Evolutionary conservation across 2,888 invertebrate genomes (phyloP).

Genomic region (Drosophila gaucha): DNA sequence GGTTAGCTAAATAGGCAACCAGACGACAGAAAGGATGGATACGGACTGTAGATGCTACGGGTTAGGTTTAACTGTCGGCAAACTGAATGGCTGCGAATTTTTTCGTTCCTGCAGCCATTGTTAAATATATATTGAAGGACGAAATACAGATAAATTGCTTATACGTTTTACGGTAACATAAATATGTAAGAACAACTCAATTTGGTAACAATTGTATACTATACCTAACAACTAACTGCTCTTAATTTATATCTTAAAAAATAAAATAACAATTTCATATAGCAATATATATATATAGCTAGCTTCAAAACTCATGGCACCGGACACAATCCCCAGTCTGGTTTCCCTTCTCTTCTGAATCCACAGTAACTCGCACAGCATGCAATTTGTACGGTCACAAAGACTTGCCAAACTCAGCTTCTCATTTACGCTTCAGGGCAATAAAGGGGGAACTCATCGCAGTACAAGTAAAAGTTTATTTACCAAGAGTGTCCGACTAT

Average conservation of each 20-base stretch:
- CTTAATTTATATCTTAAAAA: no score
- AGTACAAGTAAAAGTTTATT: neutral
- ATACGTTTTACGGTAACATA: no score
- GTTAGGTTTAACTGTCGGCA: neutral
- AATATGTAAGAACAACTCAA: no score
- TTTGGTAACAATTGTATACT: no score
- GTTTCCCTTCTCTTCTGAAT: constrained; percentile 42
- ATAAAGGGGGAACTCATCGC: constrained; percentile 2
- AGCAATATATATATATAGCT: constrained; percentile 69
- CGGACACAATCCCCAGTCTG: constrained; percentile 5
- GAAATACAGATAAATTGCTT: constrained; percentile 25
- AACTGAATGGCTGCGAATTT: neutral
- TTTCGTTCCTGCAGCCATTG: no score
- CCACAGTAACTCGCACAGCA: constrained; percentile 74
- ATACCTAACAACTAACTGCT: no score
- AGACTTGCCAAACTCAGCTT: constrained; percentile 73
- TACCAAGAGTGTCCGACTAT: neutral
- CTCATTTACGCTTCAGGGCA: constrained; percentile 60
- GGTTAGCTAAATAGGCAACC: constrained; percentile 55
- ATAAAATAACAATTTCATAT: no score
- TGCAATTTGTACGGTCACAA: constrained; percentile 73
- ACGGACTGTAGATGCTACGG: constrained; percentile 7
- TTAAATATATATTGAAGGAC: constrained; percentile 46
- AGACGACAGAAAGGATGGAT: constrained; percentile 14
- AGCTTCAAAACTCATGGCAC: constrained; percentile 58